phyloP scores from a whole-genome alignment of 2,797 vertebrate genomes.

The Sebastes variabilis region DNA sequence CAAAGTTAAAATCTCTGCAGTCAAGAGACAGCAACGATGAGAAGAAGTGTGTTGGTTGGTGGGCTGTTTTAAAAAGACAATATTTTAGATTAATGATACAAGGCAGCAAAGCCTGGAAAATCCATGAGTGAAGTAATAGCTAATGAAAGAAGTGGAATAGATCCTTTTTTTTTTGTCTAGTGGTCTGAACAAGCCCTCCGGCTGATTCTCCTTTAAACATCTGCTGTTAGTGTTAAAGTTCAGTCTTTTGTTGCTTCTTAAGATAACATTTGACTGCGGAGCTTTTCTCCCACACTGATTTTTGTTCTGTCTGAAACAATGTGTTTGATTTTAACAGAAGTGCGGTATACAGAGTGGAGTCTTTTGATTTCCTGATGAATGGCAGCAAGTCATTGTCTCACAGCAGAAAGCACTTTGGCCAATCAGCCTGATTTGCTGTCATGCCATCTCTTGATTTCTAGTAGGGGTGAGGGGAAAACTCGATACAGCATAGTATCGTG shows the following conservation, averaged over 20 bases:
- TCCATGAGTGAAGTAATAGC: conserved; percentile 13
- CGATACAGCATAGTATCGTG: too few species aligned
- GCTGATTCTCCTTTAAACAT: conserved; percentile 10
- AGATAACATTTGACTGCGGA: neutral
- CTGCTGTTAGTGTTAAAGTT: conserved; percentile 7
- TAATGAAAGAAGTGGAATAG: conserved; percentile 1
- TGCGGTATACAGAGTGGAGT: neutral
- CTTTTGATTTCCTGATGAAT: neutral
- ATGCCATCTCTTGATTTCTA: conserved; percentile 8
- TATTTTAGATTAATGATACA: conserved; percentile 13
- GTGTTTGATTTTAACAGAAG: conserved; percentile 2
- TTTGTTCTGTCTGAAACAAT: neutral
- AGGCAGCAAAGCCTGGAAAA: conserved; percentile 37
- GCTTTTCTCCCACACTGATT: neutral
- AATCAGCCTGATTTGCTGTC: conserved; percentile 16
- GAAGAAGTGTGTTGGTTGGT: neutral
- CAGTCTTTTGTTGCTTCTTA: neutral
- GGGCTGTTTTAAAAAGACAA: neutral
- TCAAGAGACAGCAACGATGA: neutral
- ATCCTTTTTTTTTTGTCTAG: neutral
- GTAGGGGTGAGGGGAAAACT: too few species aligned
- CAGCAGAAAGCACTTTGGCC: conserved; percentile 39
- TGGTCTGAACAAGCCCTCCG: neutral
- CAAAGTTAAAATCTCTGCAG: neutral
- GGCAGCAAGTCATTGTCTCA: conserved; percentile 4